phyloP scores from a whole-genome alignment of 2,888 invertebrate genomes.

The Leptopilina syphax region DNA sequence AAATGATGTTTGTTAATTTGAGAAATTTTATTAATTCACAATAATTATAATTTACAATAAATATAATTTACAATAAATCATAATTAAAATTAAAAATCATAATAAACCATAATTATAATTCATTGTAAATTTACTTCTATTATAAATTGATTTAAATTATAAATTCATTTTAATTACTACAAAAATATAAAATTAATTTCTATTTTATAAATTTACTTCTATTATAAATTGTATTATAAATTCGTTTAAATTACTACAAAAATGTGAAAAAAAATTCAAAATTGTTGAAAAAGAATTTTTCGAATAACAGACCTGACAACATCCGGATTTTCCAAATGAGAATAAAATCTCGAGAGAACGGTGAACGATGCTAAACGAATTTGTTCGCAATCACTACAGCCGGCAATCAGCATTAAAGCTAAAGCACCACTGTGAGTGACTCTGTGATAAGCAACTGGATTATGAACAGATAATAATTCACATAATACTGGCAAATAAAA shows the following conservation, averaged over 20 bases:
- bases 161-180: too few relatives aligned
- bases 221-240: not conserved
- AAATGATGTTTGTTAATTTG: not conserved
- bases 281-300: not conserved
- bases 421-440: conserved; percentile 85
- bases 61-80: too few relatives aligned
- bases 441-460: conserved; percentile 84
- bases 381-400: conserved; percentile 83
- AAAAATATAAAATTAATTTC: too few relatives aligned
- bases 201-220: too few relatives aligned
- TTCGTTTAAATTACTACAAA: not conserved
- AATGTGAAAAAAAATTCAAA: not conserved
- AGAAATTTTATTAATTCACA: too few relatives aligned
- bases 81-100: too few relatives aligned
- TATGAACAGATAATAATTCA: conserved; percentile 86
- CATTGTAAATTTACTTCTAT: too few relatives aligned
- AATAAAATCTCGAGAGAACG: conserved; percentile 85
- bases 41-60: too few relatives aligned
- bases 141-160: too few relatives aligned
- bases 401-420: conserved; percentile 83
- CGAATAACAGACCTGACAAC: conserved; percentile 78
- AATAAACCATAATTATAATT: too few relatives aligned
- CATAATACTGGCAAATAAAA: conserved; percentile 89
- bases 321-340: conserved; percentile 81
- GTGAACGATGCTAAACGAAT: conserved; percentile 87